Evolutionary conservation across 2,888 invertebrate species (phyloP), one percentile per base, ranked within the genome.

Genomic region (Euclidia mi): DNA sequence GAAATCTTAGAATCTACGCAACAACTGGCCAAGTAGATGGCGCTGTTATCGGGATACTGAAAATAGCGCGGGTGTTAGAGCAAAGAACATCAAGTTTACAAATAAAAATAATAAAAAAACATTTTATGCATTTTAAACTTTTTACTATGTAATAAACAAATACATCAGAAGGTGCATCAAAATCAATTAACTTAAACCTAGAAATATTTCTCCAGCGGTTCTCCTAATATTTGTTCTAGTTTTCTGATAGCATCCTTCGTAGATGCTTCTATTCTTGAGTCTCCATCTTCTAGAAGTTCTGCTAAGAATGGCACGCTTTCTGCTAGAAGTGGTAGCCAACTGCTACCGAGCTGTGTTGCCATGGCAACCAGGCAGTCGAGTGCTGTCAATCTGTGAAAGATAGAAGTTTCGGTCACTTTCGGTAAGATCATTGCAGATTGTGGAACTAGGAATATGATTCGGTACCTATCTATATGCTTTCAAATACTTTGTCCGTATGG

Each of bases 241-340:
- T 98, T 97, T 61, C 97, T 96, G 2, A 99, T 96, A 2, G 98
- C 97, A 64, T 95, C 96, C 76, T 97, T 97, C 1, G 98, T 97
- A 37, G 96, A 95, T 35, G 96, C 95, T 84, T 98, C 98, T 29
- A 98, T 98, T 28, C 95, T 95, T 65, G 97, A 96, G 65, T 97
- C 97, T 66, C 98, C 98, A 81, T 98, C 99, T 94, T 99, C 99
- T 72, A 99, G 95, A 11, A 99, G 94, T 84, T 99, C 99, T 0
- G 98, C 98, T 29, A 99, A 94, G 95, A 99, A 99, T 0, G 99
- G 99, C 60, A 99, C 97, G 2, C 98, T 98, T 84, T 99, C 99
- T 0, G 99, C 98, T 44, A 99, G 88, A 0, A 99, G 94, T 0
- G 98, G 96, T 73, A 98, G 95, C 91, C 98, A 99, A 81, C 98